Conservation (phyloP, 2,797 vertebrate genomes). For the Rhinoraja longicauda region DNA sequence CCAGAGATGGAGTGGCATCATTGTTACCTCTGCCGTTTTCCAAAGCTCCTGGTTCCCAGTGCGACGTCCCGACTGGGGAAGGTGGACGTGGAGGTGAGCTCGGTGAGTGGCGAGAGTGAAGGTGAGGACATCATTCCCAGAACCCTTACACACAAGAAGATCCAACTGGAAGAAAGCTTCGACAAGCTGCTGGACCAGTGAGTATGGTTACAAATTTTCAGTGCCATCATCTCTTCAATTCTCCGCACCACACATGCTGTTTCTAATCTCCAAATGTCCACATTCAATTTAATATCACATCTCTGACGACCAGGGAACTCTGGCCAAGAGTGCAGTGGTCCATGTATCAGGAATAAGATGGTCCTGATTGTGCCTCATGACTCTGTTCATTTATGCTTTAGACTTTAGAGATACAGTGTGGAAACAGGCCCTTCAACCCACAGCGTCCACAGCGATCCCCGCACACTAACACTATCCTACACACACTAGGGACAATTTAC, state of each 20-base stretch:
- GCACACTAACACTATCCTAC: too few species aligned
- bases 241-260: constrained; percentile 2
- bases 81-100: constrained; percentile 45
- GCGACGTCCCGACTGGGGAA: not conserved
- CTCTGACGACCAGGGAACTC: not conserved
- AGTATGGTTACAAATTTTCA: constrained; percentile 47
- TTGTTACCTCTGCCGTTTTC: not conserved
- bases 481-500: too few species aligned
- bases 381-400: too few species aligned
- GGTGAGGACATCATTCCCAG: constrained; percentile 37
- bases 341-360: not conserved
- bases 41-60: constrained; percentile 48
- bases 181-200: constrained; percentile 59
- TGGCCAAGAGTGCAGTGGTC: not conserved
- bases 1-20: not conserved
- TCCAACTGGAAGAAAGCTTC: constrained; percentile 53
- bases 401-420: too few species aligned
- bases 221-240: not conserved
- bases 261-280: not conserved
- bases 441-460: too few species aligned
- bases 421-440: too few species aligned
- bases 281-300: not conserved
- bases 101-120: constrained; percentile 47
- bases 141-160: constrained; percentile 50
- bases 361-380: not conserved